These are phyloP conservation scores for Celastrina argiolus DNA, from an alignment of 2,888 invertebrate genomes.

Conservation along the genomic window DNA sequence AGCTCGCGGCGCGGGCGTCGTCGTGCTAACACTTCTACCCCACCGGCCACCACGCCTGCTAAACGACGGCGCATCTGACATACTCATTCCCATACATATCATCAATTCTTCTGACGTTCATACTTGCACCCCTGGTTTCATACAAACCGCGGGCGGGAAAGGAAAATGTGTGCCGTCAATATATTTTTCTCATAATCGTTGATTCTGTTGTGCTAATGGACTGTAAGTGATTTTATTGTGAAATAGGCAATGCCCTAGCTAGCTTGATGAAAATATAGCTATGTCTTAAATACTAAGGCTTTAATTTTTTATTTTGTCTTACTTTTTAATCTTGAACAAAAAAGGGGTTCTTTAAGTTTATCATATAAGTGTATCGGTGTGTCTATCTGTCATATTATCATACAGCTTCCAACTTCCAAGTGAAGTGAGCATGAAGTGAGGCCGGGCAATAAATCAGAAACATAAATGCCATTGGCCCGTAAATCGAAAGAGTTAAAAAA, in stretches of 20 bases:
- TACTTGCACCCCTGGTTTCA: conserved; percentile 37
- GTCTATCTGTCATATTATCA: too few species aligned
- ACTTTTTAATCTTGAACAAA: background rate
- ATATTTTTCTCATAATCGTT: conserved; percentile 31
- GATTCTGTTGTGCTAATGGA: conserved; percentile 2
- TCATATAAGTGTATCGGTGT: too few species aligned
- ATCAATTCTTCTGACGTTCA: conserved; percentile 58
- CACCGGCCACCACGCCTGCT: conserved; percentile 59
- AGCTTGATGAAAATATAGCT: background rate
- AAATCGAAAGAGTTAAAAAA: too few species aligned
- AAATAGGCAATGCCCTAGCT: background rate
- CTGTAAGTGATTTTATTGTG: conserved; percentile 9
- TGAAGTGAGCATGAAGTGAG: too few species aligned
- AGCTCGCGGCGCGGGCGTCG: conserved; percentile 57
- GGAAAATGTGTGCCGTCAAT: conserved; percentile 37
- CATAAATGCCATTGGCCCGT: too few species aligned
- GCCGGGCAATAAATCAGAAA: too few species aligned
- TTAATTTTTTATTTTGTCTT: background rate
- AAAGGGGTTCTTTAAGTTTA: too few species aligned
- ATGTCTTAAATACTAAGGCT: background rate
- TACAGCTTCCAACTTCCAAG: too few species aligned
- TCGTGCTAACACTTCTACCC: conserved; percentile 60
- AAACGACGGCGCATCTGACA: conserved; percentile 67
- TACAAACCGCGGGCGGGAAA: conserved; percentile 29
- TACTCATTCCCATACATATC: conserved; percentile 47